These are phyloP conservation scores for Elegia similella DNA, from an alignment of 2,888 invertebrate species.

Conservation along the genomic window DNA sequence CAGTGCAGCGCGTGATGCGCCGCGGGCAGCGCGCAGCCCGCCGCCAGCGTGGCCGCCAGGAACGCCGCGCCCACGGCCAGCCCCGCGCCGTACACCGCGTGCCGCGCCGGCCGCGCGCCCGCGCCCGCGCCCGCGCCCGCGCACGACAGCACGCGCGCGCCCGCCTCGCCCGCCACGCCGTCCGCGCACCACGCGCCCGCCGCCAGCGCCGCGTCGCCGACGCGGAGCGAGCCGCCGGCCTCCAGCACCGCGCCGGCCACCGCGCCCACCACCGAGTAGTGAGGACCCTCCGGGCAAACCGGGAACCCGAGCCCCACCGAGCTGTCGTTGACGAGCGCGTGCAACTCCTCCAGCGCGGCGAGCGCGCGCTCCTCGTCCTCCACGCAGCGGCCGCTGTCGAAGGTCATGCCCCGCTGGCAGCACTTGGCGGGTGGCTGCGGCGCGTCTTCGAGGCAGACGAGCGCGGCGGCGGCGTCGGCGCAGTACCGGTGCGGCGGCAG, in stretches of 20 bases:
- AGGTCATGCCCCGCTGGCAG: conserved; percentile 85
- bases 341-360: conserved; percentile 55
- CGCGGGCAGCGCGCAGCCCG: conserved; percentile 89
- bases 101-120: conserved; percentile 82
- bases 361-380: conserved; percentile 46
- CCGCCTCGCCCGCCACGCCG: conserved; percentile 63
- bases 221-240: conserved; percentile 77
- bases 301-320: conserved; percentile 79
- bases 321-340: conserved; percentile 49
- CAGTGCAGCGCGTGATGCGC: conserved; percentile 93
- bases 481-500: conserved; percentile 84
- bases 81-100: conserved; percentile 88
- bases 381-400: conserved; percentile 79
- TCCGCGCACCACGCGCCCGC: conserved; percentile 75
- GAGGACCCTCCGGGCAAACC: conserved; percentile 67
- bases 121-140: conserved; percentile 72
- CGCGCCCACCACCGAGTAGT: conserved; percentile 82
- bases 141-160: conserved; percentile 59
- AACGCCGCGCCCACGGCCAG: conserved; percentile 91
- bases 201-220: conserved; percentile 66
- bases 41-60: conserved; percentile 89
- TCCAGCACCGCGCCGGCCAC: conserved; percentile 73
- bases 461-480: conserved; percentile 83
- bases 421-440: conserved; percentile 83
- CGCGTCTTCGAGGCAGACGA: conserved; percentile 81